A percentile compares a stretch with the other conserved stretches of the same genome.
phyloP scores from a whole-genome alignment of 2,113 vertebrate species.

The Tychaedon coryphoeus region DNA sequence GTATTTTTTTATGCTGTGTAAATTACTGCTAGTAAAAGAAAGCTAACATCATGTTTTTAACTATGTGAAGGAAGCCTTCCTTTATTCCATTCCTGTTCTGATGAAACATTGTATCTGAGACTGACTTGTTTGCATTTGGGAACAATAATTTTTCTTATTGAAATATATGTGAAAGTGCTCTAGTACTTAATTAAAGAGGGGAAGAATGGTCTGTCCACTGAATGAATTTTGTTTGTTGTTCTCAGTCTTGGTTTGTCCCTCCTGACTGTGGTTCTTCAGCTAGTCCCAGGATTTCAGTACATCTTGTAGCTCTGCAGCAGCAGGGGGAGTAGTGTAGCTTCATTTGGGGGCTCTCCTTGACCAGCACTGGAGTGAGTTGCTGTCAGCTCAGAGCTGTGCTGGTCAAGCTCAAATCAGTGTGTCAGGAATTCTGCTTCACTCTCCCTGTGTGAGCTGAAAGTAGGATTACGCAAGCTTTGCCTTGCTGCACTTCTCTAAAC shows the following conservation, averaged over 20 bases:
- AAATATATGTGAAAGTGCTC: neutral
- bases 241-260: neutral
- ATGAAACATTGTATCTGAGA: neutral
- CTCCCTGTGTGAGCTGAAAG: neutral
- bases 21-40: neutral
- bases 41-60: neutral
- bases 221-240: neutral
- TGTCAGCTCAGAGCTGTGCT: neutral
- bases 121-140: neutral
- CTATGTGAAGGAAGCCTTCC: neutral
- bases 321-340: constrained; percentile 66
- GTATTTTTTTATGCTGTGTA: neutral
- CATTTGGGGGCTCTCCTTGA: neutral
- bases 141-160: neutral
- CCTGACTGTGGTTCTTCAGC: neutral
- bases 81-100: neutral
- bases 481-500: neutral
- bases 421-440: neutral
- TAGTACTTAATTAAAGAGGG: neutral
- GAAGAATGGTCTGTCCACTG: neutral
- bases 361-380: neutral
- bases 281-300: neutral
- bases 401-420: neutral
- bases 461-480: neutral
- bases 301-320: constrained; percentile 7